Evolutionary conservation across 2,113 vertebrate genomes (phyloP), one percentile per base, ranked within the genome.

Genomic region (Microtus pennsylvanicus): DNA sequence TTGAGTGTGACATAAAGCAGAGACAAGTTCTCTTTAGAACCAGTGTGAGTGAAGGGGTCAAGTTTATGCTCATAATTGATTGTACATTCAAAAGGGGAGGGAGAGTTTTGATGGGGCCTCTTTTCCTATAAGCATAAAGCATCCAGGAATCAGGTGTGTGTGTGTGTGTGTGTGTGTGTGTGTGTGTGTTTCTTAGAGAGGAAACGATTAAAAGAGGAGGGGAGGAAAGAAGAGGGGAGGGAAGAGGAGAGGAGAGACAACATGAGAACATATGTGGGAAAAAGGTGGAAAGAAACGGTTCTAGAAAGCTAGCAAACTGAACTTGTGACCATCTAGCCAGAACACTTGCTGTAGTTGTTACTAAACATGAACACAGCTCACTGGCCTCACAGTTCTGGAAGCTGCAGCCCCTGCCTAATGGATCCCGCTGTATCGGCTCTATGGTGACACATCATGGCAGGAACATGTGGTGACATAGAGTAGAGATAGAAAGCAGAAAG

Each of bases 51-150:
- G 47, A 89, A 86, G 21, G 7, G 4, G 58, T 5, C 45, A 52
- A 33, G 28, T 63, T 94, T 33, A 55, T 33, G 55, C 42, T 89
- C 13, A 33, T 38, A 87, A 85, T 1, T 93, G 47, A 45, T 21
- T 67, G 19, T 38, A 50, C 14, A 70, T 26, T 91, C 65, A 94
- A 89, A 91, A 35, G 65, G 8, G 17, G 47, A 26, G 45, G 61
- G 47, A 65, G 58, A 88, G 12, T 91, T 90, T 89, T 47, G 47
- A 30, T 88, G 76, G 4, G 16, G 19, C 61, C 33, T 80, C 77
- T 93, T 95, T 89, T 75, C 26, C n/a, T 87, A 42, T 38, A 89
- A 75, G 3, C 42, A 89, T 47, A 13, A 35, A 89, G 70, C 67
- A 42, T n/a, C 35, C 61, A 96, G 38, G 42, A 91, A 28, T 89